Conservation (phyloP, 2,797 vertebrate genomes). For the Cossypha caffra region DNA sequence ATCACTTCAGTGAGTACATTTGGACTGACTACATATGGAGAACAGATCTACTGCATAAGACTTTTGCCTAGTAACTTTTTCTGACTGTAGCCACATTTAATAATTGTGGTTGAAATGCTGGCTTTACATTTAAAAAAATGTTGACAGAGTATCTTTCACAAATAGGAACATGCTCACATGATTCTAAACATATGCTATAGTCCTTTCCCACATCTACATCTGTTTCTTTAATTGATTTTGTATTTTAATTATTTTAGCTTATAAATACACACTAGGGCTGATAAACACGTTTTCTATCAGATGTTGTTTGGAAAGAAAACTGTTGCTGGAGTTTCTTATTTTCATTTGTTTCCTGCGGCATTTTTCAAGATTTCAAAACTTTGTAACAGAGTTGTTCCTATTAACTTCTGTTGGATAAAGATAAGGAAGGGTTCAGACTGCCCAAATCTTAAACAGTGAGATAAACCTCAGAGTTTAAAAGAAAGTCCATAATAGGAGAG, state of each 20-base stretch:
- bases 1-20: conserved; percentile 43
- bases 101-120: conserved; percentile 63
- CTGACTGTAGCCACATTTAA: conserved; percentile 62
- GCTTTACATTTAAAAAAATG: conserved; percentile 68
- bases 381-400: not conserved
- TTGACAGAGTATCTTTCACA: conserved; percentile 63
- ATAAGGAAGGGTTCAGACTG: not conserved
- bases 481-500: not conserved
- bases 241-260: conserved; percentile 67
- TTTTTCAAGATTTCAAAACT: not conserved
- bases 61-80: conserved; percentile 62
- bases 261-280: conserved; percentile 35
- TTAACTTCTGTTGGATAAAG: not conserved
- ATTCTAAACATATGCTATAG: conserved; percentile 35
- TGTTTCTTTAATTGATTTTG: conserved; percentile 57
- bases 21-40: conserved; percentile 37
- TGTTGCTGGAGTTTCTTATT: not conserved
- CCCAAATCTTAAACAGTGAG: not conserved
- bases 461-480: not conserved
- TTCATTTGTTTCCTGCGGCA: not conserved
- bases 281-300: conserved; percentile 34
- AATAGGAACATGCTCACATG: conserved; percentile 42
- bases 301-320: conserved; percentile 53
- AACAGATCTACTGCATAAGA: conserved; percentile 41
- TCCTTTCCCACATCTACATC: conserved; percentile 56